Evolutionary conservation across 2,113 vertebrate genomes (phyloP), one percentile per base, ranked within the genome.

Genomic region (Callocephalon fimbriatum): DNA sequence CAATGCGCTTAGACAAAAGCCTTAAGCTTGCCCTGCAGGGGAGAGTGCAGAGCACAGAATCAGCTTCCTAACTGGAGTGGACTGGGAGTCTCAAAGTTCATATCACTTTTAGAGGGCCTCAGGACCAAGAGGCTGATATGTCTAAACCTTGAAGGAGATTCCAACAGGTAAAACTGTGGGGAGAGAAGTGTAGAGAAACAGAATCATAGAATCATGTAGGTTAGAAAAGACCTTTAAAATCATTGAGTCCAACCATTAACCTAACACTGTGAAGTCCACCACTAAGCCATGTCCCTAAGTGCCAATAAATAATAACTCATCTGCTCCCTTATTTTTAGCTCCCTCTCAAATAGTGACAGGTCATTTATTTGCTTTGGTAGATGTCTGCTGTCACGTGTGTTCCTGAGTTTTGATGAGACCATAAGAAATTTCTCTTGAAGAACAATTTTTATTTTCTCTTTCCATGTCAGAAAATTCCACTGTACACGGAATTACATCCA

Each of bases 401-500:
- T 62, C 35, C 58, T 62, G 47, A 27, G 9, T 53, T 86, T 45
- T 31, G 13, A 66, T 40, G 32, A 61, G 9, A 51, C 2, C 4
- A 3, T 1, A 32, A 54, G 22, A 65, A 58, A 44, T 37, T 45
- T 42, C 32, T 40, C 6, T 42, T 22, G 19, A 61, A 54, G 71
- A 66, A 8, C 8, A 19, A 53, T 4, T 58, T 62, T 42, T 54
- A 0, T 86, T 72, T 80, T 85, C 37, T 81, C 62, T 95, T 87
- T 83, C 48, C 23, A 25, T 40, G 59, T 38, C 97, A 99, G 99
- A 81, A 99, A 99, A 95, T 99, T 99, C 94, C 99, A 98, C 95
- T 99, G 99, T 63, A 99, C 99, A 38, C 98, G 99, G 89, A 99
- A 99, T 95, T 99, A 99, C 97, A 99, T 99, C 97, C 99, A 99